Conservation (phyloP, 2,888 invertebrate genomes). For the Acholoe squamosa region DNA sequence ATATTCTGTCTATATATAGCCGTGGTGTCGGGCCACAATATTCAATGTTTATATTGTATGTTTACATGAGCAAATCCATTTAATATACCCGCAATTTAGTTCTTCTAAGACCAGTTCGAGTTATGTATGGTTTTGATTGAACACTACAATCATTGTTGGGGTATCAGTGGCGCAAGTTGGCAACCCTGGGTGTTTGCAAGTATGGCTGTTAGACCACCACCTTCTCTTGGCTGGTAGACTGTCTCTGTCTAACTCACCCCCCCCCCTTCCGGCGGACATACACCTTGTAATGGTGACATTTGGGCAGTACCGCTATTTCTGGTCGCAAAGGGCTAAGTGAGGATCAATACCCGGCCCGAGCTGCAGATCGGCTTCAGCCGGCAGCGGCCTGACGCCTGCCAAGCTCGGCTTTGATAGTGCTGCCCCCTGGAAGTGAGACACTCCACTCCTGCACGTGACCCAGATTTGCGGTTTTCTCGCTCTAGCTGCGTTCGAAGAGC, state of each 20-base stretch:
- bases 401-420: slow-evolving; percentile 27
- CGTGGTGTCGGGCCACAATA: no score
- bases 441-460: slow-evolving; percentile 31
- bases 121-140: not conserved
- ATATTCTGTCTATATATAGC: no score
- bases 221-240: not conserved
- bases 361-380: slow-evolving; percentile 14
- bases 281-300: slow-evolving; percentile 3
- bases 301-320: not conserved
- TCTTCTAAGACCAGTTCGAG: no score
- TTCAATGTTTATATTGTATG: no score
- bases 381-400: not conserved
- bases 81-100: no score
- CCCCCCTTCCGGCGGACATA: not conserved
- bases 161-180: not conserved
- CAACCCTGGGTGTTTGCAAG: not conserved
- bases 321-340: slow-evolving; percentile 27
- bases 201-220: not conserved
- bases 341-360: slow-evolving; percentile 5
- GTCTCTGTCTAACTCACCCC: not conserved
- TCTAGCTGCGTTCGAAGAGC: slow-evolving; percentile 11
- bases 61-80: no score
- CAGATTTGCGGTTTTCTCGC: slow-evolving; percentile 40
- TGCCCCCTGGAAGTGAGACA: slow-evolving; percentile 28
- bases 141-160: not conserved